Percentiles rank a stretch among this genome's conserved stretches.
Conservation (phyloP, 2,113 vertebrate genomes). For the Notiomystis cincta region DNA sequence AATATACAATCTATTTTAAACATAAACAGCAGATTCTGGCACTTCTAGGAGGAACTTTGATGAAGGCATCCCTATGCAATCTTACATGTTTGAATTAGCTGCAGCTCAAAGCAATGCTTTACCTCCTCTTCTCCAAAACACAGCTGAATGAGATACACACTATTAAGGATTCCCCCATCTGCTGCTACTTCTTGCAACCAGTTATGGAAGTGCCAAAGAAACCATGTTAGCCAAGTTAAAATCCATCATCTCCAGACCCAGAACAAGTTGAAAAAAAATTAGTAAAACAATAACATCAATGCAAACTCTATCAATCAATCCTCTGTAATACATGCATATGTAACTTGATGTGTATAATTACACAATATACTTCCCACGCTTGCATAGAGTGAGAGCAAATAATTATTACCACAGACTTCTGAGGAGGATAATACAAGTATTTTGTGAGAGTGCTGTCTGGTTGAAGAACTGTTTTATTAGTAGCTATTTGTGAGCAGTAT, state of each 20-base stretch:
- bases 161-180: neutral
- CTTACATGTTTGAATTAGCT: fast-evolving
- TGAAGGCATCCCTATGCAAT: neutral
- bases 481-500: neutral
- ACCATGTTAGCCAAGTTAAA: neutral
- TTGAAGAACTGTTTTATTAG: neutral
- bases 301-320: neutral
- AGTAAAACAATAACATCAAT: neutral
- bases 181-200: neutral
- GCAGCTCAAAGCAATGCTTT: neutral
- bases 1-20: neutral
- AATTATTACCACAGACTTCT: neutral
- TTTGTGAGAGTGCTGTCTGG: neutral
- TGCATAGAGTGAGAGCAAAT: neutral
- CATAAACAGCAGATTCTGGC: neutral
- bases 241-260: neutral
- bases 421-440: neutral
- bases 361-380: neutral
- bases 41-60: neutral
- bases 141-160: neutral
- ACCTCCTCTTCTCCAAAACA: neutral
- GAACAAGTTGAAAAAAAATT: neutral
- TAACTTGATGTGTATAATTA: neutral
- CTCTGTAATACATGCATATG: neutral
- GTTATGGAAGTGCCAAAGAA: neutral